Conservation (phyloP, 2,888 invertebrate genomes). For the Leptinotarsa haldemani region DNA sequence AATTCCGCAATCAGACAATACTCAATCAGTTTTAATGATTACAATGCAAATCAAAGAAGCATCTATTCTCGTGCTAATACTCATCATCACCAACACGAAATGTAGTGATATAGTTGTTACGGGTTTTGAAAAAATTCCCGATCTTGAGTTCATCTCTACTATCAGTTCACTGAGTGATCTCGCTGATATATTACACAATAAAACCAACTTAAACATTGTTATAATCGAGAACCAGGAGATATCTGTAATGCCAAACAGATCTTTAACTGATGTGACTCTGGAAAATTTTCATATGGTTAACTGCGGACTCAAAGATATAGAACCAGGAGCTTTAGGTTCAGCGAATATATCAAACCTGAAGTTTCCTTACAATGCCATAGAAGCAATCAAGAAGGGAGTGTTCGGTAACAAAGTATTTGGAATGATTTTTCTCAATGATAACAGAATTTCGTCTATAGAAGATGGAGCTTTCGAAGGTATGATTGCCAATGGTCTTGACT, state of each 20-base stretch:
- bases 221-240: neutral
- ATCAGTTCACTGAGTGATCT: constrained; percentile 2
- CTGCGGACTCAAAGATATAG: constrained; percentile 8
- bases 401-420: constrained; percentile 10
- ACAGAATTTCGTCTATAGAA: constrained; percentile 20
- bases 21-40: too few relatives aligned
- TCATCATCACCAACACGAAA: too few relatives aligned
- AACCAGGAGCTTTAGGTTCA: constrained; percentile 21
- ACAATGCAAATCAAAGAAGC: too few relatives aligned
- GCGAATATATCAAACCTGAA: neutral
- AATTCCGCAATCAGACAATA: too few relatives aligned
- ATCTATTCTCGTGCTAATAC: too few relatives aligned
- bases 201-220: neutral
- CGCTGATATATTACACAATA: neutral
- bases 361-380: neutral
- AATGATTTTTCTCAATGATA: neutral
- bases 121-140: too few relatives aligned
- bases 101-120: too few relatives aligned
- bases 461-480: constrained; percentile 15
- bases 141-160: neutral
- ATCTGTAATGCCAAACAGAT: neutral
- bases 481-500: neutral
- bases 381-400: constrained; percentile 14
- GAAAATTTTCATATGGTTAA: neutral
- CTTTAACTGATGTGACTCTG: neutral